phyloP scores from a whole-genome alignment of 2,113 vertebrate genomes.

The Beaufortia kweichowensis region DNA sequence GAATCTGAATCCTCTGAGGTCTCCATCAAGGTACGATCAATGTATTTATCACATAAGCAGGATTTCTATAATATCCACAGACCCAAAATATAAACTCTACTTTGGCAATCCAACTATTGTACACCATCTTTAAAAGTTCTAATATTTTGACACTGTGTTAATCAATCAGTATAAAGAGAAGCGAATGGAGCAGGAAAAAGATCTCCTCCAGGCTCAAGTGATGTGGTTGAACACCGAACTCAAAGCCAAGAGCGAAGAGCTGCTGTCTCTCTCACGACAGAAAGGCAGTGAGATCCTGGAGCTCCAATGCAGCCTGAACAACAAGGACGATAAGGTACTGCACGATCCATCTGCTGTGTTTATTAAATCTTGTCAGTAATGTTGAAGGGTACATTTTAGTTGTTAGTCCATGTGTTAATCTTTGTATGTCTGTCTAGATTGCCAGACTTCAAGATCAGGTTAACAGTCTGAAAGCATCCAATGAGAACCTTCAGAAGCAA shows the following conservation, averaged over 20 bases:
- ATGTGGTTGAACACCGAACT: conserved; percentile 88
- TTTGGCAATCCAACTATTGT: no score
- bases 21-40: conserved; percentile 80
- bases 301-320: conserved; percentile 87
- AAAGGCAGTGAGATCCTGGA: conserved; percentile 92
- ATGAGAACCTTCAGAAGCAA: conserved; percentile 87
- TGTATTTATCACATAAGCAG: neutral
- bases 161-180: conserved; percentile 87
- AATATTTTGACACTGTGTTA: neutral
- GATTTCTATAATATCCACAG: neutral
- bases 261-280: conserved; percentile 84
- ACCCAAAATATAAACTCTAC: neutral
- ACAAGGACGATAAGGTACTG: conserved; percentile 89
- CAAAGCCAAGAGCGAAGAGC: conserved; percentile 91
- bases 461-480: conserved; percentile 82
- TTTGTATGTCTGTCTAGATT: conserved; percentile 69
- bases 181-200: conserved; percentile 93
- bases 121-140: no score
- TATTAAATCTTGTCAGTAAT: neutral
- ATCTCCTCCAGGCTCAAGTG: conserved; percentile 84
- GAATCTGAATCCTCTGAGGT: conserved; percentile 94
- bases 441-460: conserved; percentile 86
- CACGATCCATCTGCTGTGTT: neutral
- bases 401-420: conserved; percentile 3
- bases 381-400: neutral